Conservation (phyloP, 2,113 vertebrate genomes). For the Phocoena sinus region DNA sequence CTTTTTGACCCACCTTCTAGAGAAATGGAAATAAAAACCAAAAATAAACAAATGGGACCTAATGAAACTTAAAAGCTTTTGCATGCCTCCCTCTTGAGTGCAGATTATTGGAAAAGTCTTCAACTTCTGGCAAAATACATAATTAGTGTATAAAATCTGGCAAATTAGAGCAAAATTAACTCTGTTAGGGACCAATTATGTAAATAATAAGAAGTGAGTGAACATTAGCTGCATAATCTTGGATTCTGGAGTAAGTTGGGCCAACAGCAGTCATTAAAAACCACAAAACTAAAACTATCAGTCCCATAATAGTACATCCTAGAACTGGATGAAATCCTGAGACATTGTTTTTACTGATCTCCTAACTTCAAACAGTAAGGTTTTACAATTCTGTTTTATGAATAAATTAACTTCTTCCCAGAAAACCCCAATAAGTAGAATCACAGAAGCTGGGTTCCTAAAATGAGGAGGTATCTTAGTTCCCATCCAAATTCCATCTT, state of each 20-base stretch:
- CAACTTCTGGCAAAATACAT: slow-evolving; percentile 43
- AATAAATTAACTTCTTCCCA: not conserved
- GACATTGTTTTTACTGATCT: not conserved
- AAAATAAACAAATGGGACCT: no score
- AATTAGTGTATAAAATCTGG: slow-evolving; percentile 36
- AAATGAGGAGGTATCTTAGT: not conserved
- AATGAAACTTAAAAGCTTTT: no score
- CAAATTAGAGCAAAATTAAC: slow-evolving; percentile 50
- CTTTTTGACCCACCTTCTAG: no score
- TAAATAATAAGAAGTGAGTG: slow-evolving; percentile 11
- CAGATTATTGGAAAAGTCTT: slow-evolving; percentile 28
- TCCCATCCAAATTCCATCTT: not conserved
- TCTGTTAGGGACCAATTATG: slow-evolving; percentile 29
- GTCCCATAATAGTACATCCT: not conserved
- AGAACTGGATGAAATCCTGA: not conserved
- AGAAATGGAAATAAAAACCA: no score
- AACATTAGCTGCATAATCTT: not conserved
- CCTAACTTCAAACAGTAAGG: not conserved
- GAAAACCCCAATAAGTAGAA: not conserved
- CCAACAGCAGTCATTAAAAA: slow-evolving; percentile 5
- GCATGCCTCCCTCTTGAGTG: not conserved
- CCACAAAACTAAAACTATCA: not conserved
- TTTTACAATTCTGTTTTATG: not conserved
- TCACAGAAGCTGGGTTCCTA: not conserved
- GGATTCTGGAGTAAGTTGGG: not conserved